These are phyloP conservation scores for Heteropelma amictum DNA, from an alignment of 2,888 invertebrate species.

Conservation along the genomic window DNA sequence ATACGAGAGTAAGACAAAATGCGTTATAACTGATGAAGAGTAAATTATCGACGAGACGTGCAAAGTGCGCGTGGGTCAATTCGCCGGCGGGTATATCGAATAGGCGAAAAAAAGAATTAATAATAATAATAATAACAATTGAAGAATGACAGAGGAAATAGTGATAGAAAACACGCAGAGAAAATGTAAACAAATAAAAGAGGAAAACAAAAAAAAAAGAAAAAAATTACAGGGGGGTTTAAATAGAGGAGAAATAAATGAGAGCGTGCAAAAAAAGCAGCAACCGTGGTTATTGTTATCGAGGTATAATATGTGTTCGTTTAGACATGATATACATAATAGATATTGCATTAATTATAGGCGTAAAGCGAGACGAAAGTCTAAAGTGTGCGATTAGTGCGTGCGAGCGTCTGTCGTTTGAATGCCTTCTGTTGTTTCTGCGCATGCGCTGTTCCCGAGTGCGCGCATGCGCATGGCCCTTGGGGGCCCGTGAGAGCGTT, in stretches of 20 bases:
- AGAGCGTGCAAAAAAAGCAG: slow-evolving; percentile 49
- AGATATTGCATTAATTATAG: slow-evolving; percentile 68
- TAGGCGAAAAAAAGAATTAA: slow-evolving; percentile 38
- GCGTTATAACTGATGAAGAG: slow-evolving; percentile 53
- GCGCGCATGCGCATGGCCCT: background rate
- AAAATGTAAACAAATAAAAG: background rate
- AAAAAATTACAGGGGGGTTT: slow-evolving; percentile 7
- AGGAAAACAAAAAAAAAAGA: background rate
- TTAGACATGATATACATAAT: slow-evolving; percentile 74
- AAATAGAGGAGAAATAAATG: slow-evolving; percentile 45
- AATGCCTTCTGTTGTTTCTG: too few relatives aligned
- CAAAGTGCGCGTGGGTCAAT: slow-evolving; percentile 41
- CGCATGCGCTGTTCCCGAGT: slow-evolving; percentile 1
- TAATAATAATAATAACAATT: background rate
- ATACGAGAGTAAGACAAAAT: slow-evolving; percentile 51
- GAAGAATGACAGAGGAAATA: background rate
- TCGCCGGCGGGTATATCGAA: too few relatives aligned
- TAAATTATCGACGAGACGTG: slow-evolving; percentile 38
- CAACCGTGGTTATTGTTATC: slow-evolving; percentile 68
- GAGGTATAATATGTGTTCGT: slow-evolving; percentile 77
- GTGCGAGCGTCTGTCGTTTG: background rate
- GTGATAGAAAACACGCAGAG: slow-evolving; percentile 9
- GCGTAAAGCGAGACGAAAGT: slow-evolving; percentile 29
- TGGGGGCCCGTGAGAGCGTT: background rate
- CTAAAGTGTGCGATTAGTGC: background rate